These are phyloP conservation scores for Boloria selene DNA, from an alignment of 2,888 invertebrate genomes.

Conservation along the genomic window DNA sequence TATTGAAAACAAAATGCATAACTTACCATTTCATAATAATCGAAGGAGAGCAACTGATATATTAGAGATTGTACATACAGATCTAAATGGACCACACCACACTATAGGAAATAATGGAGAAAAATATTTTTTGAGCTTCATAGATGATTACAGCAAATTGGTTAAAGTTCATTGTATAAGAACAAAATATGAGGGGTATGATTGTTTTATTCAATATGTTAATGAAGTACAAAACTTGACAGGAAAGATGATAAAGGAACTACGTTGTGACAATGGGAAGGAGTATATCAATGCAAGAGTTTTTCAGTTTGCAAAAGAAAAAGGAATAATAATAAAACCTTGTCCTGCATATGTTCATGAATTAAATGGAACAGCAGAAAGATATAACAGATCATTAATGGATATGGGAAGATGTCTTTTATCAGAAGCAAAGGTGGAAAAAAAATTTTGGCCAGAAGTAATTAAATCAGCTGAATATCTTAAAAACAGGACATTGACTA, in stretches of 20 bases:
- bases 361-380: conserved; percentile 31
- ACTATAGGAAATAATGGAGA: no score
- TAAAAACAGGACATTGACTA: conserved; percentile 30
- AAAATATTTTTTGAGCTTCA: no score
- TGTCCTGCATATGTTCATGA: conserved; percentile 13
- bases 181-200: neutral
- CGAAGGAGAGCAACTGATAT: conserved; percentile 33
- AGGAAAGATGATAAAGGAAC: conserved; percentile 38
- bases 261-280: conserved; percentile 28
- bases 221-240: conserved; percentile 40
- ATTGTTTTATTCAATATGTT: conserved; percentile 38
- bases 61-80: conserved; percentile 30
- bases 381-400: conserved; percentile 35
- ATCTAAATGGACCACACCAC: no score
- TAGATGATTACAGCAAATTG: no score
- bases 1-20: conserved; percentile 41
- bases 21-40: conserved; percentile 40
- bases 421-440: conserved; percentile 33
- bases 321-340: conserved; percentile 29
- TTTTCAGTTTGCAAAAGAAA: conserved; percentile 23
- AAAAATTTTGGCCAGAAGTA: conserved; percentile 36
- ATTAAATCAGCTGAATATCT: conserved; percentile 36
- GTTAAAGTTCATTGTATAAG: no score
- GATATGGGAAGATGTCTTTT: conserved; percentile 38
- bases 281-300: conserved; percentile 35